Base-by-base conservation (phyloP, 2,113 vertebrate genomes). In the Pipra filicauda region DNA sequence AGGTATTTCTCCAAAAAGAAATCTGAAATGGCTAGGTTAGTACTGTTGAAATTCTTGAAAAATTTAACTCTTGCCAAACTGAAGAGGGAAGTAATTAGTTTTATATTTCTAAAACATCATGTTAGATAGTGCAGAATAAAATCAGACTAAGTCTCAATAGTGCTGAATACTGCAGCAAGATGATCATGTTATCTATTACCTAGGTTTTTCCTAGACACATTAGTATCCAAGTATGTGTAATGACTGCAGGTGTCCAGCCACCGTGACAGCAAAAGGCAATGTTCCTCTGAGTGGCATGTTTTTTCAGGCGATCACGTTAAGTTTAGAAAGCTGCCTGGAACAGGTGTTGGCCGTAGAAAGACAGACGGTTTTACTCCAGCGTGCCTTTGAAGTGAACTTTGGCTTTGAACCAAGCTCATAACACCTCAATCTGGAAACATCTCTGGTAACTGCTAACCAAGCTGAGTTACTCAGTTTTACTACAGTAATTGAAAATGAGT, bases 351-450 rank as follows among this genome's bases (percentile, higher is more conserved):
- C 39, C 39, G 88, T 91, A 71, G 85, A 77, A 81, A 88, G 64
- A 88, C 62, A 96, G 89, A 91, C 77, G 88, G 71, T 43, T 88
- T 91, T 83, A 66, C 43, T 88, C 59, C 71, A 73, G 74, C 16
- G 26, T 39, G 78, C 23, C 78, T 94, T 91, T 88, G 62, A 75
- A 91, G 27, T 52, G 51, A 90, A 59, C 30, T 83, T 70, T 97
- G 95, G 75, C 78, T 90, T 80, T 83, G 71, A 88, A 77, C 35
- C 82, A 93, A 86, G 43, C 75, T 88, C 71, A 15, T 83, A 96
- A 90, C 55, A 74, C 67, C 64, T 88, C 61, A 58, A 13, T 90
- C 64, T 83, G 67, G 82, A 91, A 95, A 93, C 84, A 85, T 74
- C 81, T 93, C 78, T 58, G 93, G 46, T 66, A 85, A 73, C 31